These are phyloP conservation scores for Pseudolaguvia tuberculata DNA, from an alignment of 2,113 vertebrate species.

Conservation along the genomic window DNA sequence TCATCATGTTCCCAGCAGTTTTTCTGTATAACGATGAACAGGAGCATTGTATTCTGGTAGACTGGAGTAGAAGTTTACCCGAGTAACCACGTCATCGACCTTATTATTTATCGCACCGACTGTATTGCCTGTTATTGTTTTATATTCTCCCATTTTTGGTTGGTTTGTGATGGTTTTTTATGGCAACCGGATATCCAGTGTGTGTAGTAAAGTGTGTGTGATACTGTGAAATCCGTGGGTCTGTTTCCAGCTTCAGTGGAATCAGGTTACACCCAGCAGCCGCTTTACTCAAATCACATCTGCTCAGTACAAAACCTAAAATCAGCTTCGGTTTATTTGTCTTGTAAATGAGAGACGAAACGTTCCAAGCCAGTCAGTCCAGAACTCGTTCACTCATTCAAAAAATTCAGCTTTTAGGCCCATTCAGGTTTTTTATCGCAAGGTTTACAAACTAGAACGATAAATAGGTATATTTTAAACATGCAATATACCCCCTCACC, in stretches of 20 bases:
- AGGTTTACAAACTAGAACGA: too few species aligned
- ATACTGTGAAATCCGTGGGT: neutral
- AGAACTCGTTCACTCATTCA: neutral
- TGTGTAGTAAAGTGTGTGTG: neutral
- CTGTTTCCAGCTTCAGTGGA: neutral
- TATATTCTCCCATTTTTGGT: neutral
- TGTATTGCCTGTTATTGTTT: neutral
- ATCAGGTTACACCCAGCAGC: constrained; percentile 2
- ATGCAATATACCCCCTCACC: too few species aligned
- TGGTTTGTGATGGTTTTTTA: neutral
- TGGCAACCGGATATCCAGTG: neutral
- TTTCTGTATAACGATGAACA: neutral
- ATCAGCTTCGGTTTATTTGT: constrained; percentile 11
- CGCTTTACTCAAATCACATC: constrained; percentile 17
- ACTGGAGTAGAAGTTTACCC: neutral
- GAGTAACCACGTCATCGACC: neutral
- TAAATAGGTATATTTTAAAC: too few species aligned
- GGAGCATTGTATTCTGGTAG: neutral
- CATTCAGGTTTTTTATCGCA: too few species aligned
- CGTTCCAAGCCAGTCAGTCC: neutral
- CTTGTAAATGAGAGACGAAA: constrained; percentile 16
- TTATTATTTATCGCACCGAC: neutral
- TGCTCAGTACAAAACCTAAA: constrained; percentile 9
- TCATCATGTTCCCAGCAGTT: too few species aligned
- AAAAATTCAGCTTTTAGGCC: too few species aligned